Percentiles rank a stretch among this genome's conserved stretches.
Conservation (phyloP, 1,140 invertebrate genomes). For the Lepidostoma basale region DNA sequence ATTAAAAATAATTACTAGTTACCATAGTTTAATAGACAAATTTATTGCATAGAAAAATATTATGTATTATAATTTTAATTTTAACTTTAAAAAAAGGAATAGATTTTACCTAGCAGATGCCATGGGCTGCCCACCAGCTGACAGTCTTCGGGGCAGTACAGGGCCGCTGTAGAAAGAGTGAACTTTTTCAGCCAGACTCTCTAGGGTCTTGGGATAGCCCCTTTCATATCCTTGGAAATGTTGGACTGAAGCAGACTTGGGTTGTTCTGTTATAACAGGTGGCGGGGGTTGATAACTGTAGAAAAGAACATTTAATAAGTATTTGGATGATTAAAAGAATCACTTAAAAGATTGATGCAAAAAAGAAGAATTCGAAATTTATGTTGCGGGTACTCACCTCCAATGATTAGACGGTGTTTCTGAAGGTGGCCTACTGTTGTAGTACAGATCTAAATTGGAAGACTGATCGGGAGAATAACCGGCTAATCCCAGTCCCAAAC, state of each 20-base stretch:
- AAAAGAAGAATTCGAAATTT: not conserved
- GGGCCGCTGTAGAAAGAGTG: slow-evolving; percentile 79
- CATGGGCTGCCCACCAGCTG: slow-evolving; percentile 56
- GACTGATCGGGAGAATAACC: slow-evolving; percentile 62
- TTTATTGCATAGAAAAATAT: too few species aligned
- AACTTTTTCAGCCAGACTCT: slow-evolving; percentile 88
- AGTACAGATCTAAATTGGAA: slow-evolving; percentile 79
- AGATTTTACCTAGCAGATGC: slow-evolving; percentile 43
- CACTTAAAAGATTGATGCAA: not conserved
- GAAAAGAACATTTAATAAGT: slow-evolving; percentile 6
- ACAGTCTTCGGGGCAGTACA: slow-evolving; percentile 55
- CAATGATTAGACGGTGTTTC: slow-evolving; percentile 49
- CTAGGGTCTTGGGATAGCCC: slow-evolving; percentile 87
- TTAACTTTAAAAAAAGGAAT: too few species aligned
- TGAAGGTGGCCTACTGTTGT: slow-evolving; percentile 72
- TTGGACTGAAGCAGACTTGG: slow-evolving; percentile 74
- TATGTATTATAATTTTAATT: too few species aligned
- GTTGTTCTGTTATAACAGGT: slow-evolving; percentile 88
- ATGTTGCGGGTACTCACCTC: slow-evolving; percentile 31
- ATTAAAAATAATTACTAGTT: not conserved
- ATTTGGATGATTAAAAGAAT: too few species aligned
- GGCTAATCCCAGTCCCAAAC: slow-evolving; percentile 70
- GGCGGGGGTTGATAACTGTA: slow-evolving; percentile 68
- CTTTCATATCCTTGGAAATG: slow-evolving; percentile 82
- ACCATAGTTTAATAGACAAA: too few species aligned